Base-by-base conservation (phyloP, 2,797 vertebrate genomes). In the Galago senegalensis region DNA sequence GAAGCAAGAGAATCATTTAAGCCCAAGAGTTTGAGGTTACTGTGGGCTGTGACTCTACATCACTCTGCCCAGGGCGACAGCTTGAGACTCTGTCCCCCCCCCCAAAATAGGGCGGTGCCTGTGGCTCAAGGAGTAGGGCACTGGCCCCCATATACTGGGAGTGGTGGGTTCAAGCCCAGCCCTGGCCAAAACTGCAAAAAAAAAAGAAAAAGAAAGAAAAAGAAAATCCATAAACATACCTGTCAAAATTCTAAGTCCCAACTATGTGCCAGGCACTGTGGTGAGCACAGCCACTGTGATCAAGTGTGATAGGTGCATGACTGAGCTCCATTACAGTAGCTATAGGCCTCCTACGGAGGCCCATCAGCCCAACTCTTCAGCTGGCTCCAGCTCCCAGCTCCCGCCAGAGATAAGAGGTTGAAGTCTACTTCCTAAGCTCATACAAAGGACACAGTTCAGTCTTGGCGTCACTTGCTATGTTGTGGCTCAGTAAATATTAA, bases 401-500 rank as follows among this genome's bases (percentile, higher is more conserved):
- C 23, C 37, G 93, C 29, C 23, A 56, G 87, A 80, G 14, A 89
- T 43, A 63, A 94, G 89, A 63, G 80, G 61, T 89, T 96, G 95
- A 95, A 97, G 84, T 94, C 76, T 97, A 67, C 79, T 94, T 72
- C 81, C 92, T 91, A 79, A 77, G 72, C 86, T 60, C 87, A 96
- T 75, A 91, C 8, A 92, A 70, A 91, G 82, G 91, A 93, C 97
- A 97, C 85, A 92, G 91, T 86, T 76, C 84, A 96, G 94, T 69
- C 67, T 84, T 95, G 83, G 86, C 56, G 1, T 95, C 94, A 93
- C 63, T 95, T 81, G 63, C 83, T 37, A n/a, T 93, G 94, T 63
- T 69, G 80, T 96, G 63, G 81, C 84, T 97, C 95, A 95, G 96
- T 96, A 97, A 97, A 97, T 96, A 97, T 96, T 96, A 95, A 96